phyloP scores from a whole-genome alignment of 2,888 invertebrate genomes.

The Idaea dimidiata region DNA sequence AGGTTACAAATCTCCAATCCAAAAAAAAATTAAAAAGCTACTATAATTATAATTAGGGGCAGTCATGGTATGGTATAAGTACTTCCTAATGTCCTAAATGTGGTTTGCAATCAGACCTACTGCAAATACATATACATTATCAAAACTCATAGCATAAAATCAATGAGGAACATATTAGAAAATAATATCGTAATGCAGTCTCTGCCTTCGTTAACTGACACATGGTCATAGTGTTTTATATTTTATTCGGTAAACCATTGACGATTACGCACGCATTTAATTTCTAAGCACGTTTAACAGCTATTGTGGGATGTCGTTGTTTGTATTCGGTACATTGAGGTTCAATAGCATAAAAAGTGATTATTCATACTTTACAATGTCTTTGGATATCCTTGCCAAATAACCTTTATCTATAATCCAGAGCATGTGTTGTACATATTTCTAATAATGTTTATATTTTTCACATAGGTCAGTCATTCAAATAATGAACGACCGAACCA shows the following conservation, averaged over 20 bases:
- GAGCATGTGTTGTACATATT: not conserved
- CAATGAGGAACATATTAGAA: not conserved
- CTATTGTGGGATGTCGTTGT: constrained; percentile 29
- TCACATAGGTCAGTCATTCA: not conserved
- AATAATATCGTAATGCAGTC: not conserved
- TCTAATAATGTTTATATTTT: not conserved
- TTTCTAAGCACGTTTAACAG: constrained; percentile 47
- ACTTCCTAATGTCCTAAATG: too few species aligned
- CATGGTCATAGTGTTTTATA: constrained; percentile 18
- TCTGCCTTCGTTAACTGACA: not conserved
- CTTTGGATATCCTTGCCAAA: not conserved
- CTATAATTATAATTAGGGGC: too few species aligned
- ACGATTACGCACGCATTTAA: constrained; percentile 44
- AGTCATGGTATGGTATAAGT: too few species aligned
- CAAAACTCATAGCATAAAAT: not conserved
- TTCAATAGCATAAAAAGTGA: not conserved
- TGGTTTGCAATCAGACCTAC: too few species aligned
- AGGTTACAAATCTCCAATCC: too few species aligned
- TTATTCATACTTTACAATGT: not conserved
- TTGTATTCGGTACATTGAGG: constrained; percentile 12
- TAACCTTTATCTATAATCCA: not conserved
- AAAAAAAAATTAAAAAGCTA: too few species aligned
- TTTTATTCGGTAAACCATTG: constrained; percentile 26
- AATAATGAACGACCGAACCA: too few species aligned
- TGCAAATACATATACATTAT: not conserved